Percentiles rank a stretch among this genome's conserved stretches.
These are phyloP conservation scores for Lasioglossum albipes DNA, from an alignment of 1,140 invertebrate genomes.

Conservation along the genomic window DNA sequence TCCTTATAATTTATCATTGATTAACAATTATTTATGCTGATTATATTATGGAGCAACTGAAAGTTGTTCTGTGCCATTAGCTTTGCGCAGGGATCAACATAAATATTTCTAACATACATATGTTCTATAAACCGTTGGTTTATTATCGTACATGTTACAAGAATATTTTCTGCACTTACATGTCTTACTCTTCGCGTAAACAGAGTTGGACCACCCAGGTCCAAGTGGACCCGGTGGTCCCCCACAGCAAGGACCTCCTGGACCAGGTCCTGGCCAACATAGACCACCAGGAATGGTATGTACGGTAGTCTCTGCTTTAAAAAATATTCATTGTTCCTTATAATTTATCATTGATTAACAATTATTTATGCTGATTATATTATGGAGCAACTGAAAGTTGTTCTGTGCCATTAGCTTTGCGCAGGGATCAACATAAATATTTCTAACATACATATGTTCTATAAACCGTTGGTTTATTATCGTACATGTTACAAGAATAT, in stretches of 20 bases:
- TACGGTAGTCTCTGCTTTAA: not conserved
- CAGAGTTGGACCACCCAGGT: constrained; percentile 77
- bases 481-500: constrained; percentile 52
- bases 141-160: constrained; percentile 47
- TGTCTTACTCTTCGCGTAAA: constrained; percentile 54
- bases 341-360: not conserved
- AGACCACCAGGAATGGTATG: constrained; percentile 86
- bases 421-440: not conserved
- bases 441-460: constrained; percentile 19
- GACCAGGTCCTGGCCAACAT: constrained; percentile 83
- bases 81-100: not conserved
- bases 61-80: not conserved
- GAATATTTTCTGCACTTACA: constrained; percentile 60
- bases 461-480: constrained; percentile 21
- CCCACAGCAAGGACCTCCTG: constrained; percentile 81
- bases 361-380: not conserved
- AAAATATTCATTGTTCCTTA: not conserved
- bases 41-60: not conserved
- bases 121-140: constrained; percentile 2
- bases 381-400: not conserved
- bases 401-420: not conserved
- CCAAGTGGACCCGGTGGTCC: constrained; percentile 80
- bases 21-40: not conserved
- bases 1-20: not conserved
- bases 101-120: constrained; percentile 9